A percentile compares a stretch with the other conserved stretches of the same genome.
phyloP scores from a whole-genome alignment of 2,113 vertebrate genomes.

The Taurulus bubalis region DNA sequence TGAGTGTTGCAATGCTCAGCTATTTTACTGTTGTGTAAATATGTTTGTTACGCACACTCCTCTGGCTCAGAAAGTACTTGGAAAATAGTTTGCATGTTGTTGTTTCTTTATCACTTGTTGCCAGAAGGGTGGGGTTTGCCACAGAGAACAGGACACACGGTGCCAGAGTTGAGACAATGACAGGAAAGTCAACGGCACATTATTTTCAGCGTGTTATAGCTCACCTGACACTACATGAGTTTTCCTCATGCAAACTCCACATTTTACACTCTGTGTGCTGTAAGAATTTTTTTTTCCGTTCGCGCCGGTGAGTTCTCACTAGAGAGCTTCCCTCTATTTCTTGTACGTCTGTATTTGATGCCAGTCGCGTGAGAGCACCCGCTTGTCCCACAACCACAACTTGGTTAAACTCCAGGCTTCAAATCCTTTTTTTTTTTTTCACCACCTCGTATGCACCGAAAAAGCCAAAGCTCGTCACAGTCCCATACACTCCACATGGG shows the following conservation, averaged over 20 bases:
- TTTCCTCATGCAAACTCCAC: neutral
- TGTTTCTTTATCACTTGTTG: neutral
- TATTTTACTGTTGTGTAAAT: neutral
- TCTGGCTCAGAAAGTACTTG: constrained; percentile 6
- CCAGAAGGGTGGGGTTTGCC: constrained; percentile 26
- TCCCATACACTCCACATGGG: constrained; percentile 39
- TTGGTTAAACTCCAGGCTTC: constrained; percentile 49
- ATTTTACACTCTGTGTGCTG: neutral
- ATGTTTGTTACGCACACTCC: neutral
- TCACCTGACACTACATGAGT: neutral
- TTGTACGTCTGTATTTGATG: constrained; percentile 1
- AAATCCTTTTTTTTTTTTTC: constrained; percentile 27
- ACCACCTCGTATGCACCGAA: neutral
- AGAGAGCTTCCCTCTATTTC: constrained; percentile 2
- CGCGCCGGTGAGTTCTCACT: neutral
- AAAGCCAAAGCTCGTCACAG: constrained; percentile 3
- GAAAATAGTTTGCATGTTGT: neutral
- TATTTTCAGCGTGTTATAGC: constrained; percentile 17
- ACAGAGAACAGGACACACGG: neutral
- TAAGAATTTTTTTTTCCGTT: neutral
- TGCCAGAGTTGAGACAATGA: constrained; percentile 43
- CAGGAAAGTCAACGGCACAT: constrained; percentile 7
- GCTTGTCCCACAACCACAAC: constrained; percentile 48
- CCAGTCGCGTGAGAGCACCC: constrained; percentile 56
- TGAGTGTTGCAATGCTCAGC: neutral